Evolutionary conservation across 2,888 invertebrate species (phyloP).

Genomic region (Luperina nickerlii): DNA sequence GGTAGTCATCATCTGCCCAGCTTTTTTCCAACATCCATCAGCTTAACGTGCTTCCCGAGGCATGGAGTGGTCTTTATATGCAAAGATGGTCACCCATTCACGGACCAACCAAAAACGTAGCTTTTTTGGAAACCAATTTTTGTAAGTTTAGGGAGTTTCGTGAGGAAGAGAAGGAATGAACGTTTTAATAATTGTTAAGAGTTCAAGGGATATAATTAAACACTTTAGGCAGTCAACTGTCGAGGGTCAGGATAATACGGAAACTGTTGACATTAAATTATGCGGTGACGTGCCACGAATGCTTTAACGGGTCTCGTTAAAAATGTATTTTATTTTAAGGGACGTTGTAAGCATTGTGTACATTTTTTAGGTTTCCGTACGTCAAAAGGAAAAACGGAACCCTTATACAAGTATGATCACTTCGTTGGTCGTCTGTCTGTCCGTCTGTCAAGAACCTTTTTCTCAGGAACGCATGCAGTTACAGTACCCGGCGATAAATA

Average conservation of each 20-base stretch:
- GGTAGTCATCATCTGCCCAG: no score
- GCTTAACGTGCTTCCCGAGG: no score
- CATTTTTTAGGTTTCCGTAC: neutral
- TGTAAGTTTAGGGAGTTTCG: neutral
- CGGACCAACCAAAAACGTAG: no score
- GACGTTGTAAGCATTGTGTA: neutral
- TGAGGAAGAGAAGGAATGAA: neutral
- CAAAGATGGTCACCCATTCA: no score
- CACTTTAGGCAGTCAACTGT: neutral
- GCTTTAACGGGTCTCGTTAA: neutral
- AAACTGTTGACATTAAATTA: conserved; percentile 21
- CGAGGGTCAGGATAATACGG: neutral
- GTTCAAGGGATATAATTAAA: conserved; percentile 11
- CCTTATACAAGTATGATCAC: no score
- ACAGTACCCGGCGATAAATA: no score
- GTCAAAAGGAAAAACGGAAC: no score
- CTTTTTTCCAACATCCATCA: no score
- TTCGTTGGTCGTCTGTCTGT: no score
- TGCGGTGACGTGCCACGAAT: neutral
- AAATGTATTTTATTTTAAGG: neutral
- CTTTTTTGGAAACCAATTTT: neutral
- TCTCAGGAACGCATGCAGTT: no score
- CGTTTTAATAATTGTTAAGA: neutral
- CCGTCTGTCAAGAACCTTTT: no score
- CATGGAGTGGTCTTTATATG: no score